Evolutionary conservation across 2,113 vertebrate genomes (phyloP).

Genomic region (Thamnophis sirtalis): DNA sequence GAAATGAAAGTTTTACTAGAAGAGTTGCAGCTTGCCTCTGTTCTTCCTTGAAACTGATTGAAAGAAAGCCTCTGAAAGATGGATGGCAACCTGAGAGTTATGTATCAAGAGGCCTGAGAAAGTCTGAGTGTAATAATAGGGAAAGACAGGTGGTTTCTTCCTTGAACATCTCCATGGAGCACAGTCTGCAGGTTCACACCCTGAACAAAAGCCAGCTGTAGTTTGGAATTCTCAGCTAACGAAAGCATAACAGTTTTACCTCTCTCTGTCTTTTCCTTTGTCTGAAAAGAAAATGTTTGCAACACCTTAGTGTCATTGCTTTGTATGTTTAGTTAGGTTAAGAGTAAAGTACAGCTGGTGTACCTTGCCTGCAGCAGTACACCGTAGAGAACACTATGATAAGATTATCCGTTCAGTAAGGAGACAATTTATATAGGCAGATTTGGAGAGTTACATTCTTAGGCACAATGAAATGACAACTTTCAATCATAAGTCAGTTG

Average conservation of each 20-base stretch:
- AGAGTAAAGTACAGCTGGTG: not conserved
- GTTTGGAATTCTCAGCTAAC: not conserved
- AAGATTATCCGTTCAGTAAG: not conserved
- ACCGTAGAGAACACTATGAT: not conserved
- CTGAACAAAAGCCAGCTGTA: not conserved
- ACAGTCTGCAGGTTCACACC: not conserved
- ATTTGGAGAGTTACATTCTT: not conserved
- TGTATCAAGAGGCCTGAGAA: not conserved
- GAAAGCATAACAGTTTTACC: not conserved
- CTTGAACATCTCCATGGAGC: not conserved
- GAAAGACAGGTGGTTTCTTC: not conserved
- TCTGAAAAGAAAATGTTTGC: not conserved
- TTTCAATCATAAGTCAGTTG: not conserved
- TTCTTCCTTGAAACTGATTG: not conserved
- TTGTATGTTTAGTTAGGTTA: not conserved
- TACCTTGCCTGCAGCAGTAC: not conserved
- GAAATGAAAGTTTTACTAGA: not conserved
- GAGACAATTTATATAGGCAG: not conserved
- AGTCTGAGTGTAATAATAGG: not conserved
- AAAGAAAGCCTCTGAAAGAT: not conserved
- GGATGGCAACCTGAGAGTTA: not conserved
- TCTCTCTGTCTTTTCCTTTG: not conserved
- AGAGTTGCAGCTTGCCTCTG: not conserved
- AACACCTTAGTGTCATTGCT: not conserved
- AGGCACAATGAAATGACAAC: not conserved